Conservation (phyloP, 1,140 invertebrate genomes). For the Drosophila mojavensis region DNA sequence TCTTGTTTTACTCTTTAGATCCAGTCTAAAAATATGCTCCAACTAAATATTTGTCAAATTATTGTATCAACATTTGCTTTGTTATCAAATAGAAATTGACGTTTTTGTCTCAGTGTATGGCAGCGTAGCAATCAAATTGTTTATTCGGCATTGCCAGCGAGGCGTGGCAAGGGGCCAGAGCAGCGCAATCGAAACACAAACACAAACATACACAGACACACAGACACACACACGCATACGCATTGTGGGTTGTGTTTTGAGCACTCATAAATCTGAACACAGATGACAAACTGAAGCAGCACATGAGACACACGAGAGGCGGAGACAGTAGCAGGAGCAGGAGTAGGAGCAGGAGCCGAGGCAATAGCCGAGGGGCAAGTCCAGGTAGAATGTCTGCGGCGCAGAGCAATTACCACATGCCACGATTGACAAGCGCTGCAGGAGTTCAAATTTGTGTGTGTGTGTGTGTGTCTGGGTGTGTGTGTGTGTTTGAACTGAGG, state of each 20-base stretch:
- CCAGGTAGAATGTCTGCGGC: slow-evolving; percentile 32
- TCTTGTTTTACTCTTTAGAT: no score
- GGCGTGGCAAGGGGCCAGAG: slow-evolving; percentile 61
- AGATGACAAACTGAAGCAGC: slow-evolving; percentile 8
- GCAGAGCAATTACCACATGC: slow-evolving; percentile 76
- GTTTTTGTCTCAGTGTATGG: not conserved
- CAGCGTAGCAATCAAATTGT: slow-evolving; percentile 18
- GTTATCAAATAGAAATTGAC: not conserved
- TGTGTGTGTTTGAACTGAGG: not conserved
- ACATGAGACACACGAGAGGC: slow-evolving; percentile 1
- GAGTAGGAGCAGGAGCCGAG: slow-evolving; percentile 6
- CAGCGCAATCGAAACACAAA: slow-evolving; percentile 3
- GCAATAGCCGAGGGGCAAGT: slow-evolving; percentile 15
- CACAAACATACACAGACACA: slow-evolving; percentile 7
- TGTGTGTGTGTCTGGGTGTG: not conserved
- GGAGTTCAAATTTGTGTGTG: slow-evolving; percentile 49
- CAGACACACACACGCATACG: slow-evolving; percentile 15
- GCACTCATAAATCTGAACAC: slow-evolving; percentile 59
- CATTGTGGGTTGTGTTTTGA: slow-evolving; percentile 47
- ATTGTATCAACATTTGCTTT: not conserved
- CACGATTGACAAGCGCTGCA: slow-evolving; percentile 68
- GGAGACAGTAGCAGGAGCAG: not conserved
- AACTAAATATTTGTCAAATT: no score
- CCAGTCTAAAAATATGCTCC: no score
- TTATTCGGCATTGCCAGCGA: slow-evolving; percentile 28